Evolutionary conservation across 1,140 invertebrate genomes (phyloP).

Genomic region (Lordiphosa collinella): DNA sequence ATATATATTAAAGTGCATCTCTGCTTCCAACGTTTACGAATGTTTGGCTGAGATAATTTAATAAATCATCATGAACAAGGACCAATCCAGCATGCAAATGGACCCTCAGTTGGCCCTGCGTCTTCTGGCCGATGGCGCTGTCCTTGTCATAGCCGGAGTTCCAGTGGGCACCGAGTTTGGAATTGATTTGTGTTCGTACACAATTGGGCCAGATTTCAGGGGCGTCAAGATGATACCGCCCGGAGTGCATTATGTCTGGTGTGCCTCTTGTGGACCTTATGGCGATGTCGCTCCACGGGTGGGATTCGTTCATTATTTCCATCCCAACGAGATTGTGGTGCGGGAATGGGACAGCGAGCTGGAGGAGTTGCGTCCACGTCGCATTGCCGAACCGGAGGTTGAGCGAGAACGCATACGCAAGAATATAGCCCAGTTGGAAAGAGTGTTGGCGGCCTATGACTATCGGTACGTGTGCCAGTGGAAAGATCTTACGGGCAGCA

Average conservation of each 20-base stretch:
- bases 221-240: slow-evolving; percentile 99
- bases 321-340: slow-evolving; percentile 90
- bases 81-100: slow-evolving; percentile 82
- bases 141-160: slow-evolving; percentile 90
- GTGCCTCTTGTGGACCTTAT: slow-evolving; percentile 82
- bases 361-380: slow-evolving; percentile 84
- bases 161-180: slow-evolving; percentile 95
- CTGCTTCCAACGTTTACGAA: too few species aligned
- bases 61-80: slow-evolving; percentile 52
- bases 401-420: slow-evolving; percentile 83
- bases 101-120: slow-evolving; percentile 88
- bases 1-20: too few species aligned
- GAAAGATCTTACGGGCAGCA: slow-evolving; percentile 89
- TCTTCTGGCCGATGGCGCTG: slow-evolving; percentile 90
- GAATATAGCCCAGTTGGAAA: slow-evolving; percentile 90
- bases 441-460: slow-evolving; percentile 93
- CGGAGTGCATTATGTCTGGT: slow-evolving; percentile 96
- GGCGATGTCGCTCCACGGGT: slow-evolving; percentile 83
- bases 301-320: slow-evolving; percentile 95
- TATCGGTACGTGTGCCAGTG: slow-evolving; percentile 93
- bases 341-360: slow-evolving; percentile 90
- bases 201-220: slow-evolving; percentile 93
- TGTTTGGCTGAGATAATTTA: not conserved
- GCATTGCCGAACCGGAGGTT: slow-evolving; percentile 79
- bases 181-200: slow-evolving; percentile 97